A percentile compares a stretch with the other conserved stretches of the same genome.
phyloP scores from a whole-genome alignment of 1,140 invertebrate genomes.

The Caenorhabditis tropicalis region DNA sequence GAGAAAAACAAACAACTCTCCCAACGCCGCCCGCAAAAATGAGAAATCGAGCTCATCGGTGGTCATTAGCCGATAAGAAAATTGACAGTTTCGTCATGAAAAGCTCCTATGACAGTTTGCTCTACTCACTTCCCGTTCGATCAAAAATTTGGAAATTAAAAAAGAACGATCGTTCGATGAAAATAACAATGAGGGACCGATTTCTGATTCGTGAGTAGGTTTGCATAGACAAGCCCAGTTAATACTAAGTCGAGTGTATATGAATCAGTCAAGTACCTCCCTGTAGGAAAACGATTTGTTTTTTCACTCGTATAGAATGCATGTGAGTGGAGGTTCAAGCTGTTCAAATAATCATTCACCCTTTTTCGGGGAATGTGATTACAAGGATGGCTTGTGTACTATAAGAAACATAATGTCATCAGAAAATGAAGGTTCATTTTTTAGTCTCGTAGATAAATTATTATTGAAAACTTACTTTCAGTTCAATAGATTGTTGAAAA shows the following conservation, averaged over 20 bases:
- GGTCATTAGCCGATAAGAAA: constrained; percentile 40
- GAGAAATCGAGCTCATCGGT: neutral
- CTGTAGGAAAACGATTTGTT: neutral
- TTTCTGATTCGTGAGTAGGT: neutral
- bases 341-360: neutral
- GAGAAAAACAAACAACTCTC: neutral
- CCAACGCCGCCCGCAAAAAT: neutral
- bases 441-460: no score
- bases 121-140: neutral
- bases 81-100: constrained; percentile 34
- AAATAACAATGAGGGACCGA: neutral
- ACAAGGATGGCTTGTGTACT: no score
- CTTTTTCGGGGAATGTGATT: no score
- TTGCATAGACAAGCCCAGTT: constrained; percentile 1
- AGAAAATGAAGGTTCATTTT: no score
- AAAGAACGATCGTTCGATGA: neutral
- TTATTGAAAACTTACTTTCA: no score
- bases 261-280: constrained; percentile 21
- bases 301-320: constrained; percentile 12
- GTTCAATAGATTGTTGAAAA: no score
- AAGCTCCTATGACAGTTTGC: neutral
- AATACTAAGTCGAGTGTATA: neutral
- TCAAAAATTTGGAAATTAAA: neutral
- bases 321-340: neutral
- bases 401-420: no score